These are phyloP conservation scores for Perognathus longimembris DNA, from an alignment of 2,113 vertebrate genomes.

Conservation along the genomic window DNA sequence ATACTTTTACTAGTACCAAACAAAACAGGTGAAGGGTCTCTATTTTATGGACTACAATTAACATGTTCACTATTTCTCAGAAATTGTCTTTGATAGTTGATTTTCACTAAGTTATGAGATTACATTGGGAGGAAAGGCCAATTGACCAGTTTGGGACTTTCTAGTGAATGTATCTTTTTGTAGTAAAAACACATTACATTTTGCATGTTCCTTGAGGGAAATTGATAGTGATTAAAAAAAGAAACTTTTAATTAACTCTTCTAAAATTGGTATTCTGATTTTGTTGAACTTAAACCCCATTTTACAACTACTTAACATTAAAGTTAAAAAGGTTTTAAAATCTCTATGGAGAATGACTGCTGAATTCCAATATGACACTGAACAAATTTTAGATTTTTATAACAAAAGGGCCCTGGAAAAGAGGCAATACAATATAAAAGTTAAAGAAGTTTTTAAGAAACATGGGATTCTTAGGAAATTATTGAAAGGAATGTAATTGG, in stretches of 20 bases:
- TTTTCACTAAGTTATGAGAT: slow-evolving; percentile 16
- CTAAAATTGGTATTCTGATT: too few species aligned
- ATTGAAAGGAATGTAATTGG: slow-evolving; percentile 20
- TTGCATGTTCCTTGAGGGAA: background rate
- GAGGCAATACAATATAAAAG: slow-evolving; percentile 17
- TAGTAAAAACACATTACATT: background rate
- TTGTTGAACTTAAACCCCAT: too few species aligned
- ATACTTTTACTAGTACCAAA: slow-evolving; percentile 19
- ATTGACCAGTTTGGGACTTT: background rate
- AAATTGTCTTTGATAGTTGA: slow-evolving; percentile 19
- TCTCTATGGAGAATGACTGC: background rate
- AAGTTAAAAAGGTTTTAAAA: slow-evolving; percentile 14
- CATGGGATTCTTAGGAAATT: background rate
- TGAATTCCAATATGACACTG: slow-evolving; percentile 18
- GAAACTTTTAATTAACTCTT: too few species aligned
- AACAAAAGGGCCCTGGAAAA: background rate
- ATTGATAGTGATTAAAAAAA: too few species aligned
- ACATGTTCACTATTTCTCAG: slow-evolving; percentile 8
- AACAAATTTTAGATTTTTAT: slow-evolving; percentile 36
- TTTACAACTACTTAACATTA: too few species aligned
- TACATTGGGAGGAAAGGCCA: background rate
- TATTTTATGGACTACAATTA: slow-evolving; percentile 40
- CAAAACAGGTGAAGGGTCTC: slow-evolving; percentile 5
- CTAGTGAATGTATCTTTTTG: slow-evolving; percentile 11
- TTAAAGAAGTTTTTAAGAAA: background rate